These are phyloP conservation scores for Leptinotarsa lineolata DNA, from an alignment of 1,140 invertebrate species.

Conservation along the genomic window DNA sequence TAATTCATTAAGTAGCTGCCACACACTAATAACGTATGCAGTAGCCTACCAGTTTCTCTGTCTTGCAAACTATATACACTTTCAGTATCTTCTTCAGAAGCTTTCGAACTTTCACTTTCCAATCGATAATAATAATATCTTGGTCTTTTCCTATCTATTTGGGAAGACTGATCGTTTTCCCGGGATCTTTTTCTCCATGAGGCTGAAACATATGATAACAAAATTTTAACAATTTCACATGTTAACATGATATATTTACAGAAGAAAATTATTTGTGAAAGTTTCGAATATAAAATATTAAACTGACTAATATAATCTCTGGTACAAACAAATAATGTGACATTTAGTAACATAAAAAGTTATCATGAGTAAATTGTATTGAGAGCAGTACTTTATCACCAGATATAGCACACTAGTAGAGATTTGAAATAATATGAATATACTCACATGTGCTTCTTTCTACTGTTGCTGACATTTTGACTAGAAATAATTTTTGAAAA, in stretches of 20 bases:
- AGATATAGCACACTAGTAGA: neutral
- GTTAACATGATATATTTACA: neutral
- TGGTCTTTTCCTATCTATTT: constrained; percentile 37
- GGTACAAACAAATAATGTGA: neutral
- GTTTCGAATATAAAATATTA: neutral
- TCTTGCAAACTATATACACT: constrained; percentile 53
- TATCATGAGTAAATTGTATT: neutral
- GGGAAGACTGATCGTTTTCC: constrained; percentile 17
- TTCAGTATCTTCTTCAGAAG: constrained; percentile 51
- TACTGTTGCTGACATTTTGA: constrained; percentile 30
- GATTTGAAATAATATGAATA: neutral
- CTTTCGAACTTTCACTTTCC: constrained; percentile 50
- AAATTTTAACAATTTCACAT: neutral
- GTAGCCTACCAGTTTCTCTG: constrained; percentile 52
- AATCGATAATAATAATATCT: constrained; percentile 40
- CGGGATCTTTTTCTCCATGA: constrained; percentile 34
- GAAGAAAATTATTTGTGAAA: neutral
- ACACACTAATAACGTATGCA: constrained; percentile 17
- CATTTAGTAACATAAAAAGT: neutral
- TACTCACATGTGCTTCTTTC: constrained; percentile 27
- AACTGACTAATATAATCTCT: neutral
- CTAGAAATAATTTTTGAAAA: constrained; percentile 18
- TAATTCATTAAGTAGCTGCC: constrained; percentile 40
- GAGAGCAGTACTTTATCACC: neutral
- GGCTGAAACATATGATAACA: constrained; percentile 13